A percentile compares a stretch with the other conserved stretches of the same genome.
phyloP scores from a whole-genome alignment of 2,797 vertebrate species.

The Macroramphosus scolopax region DNA sequence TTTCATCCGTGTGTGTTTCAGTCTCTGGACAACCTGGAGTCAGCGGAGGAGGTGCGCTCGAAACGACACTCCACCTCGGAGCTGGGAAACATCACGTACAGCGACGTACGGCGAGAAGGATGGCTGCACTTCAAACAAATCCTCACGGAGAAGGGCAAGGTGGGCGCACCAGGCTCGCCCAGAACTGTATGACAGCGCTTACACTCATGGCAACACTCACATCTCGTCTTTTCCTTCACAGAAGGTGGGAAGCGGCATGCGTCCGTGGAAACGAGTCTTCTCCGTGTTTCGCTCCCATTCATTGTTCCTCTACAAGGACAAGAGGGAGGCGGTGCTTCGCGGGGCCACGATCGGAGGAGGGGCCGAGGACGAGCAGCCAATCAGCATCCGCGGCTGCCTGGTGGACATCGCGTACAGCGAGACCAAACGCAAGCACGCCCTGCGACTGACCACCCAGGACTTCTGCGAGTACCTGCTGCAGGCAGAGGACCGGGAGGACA shows the following conservation, averaged over 20 bases:
- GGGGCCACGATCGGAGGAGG: conserved; percentile 80
- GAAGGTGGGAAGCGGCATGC: conserved; percentile 94
- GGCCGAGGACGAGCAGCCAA: conserved; percentile 90
- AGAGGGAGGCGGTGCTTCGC: conserved; percentile 87
- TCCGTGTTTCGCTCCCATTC: conserved; percentile 89
- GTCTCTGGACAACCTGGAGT: conserved; percentile 91
- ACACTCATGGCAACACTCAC: background rate
- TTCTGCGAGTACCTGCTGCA: conserved; percentile 99
- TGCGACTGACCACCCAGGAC: conserved; percentile 96
- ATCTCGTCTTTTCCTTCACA: conserved; percentile 53
- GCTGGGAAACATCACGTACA: conserved; percentile 88
- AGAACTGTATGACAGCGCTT: background rate
- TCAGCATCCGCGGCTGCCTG: conserved; percentile 95
- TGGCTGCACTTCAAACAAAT: conserved; percentile 98
- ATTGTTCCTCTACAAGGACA: conserved; percentile 95
- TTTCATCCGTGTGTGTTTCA: conserved; percentile 55
- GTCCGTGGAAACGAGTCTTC: conserved; percentile 94
- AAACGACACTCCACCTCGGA: conserved; percentile 95
- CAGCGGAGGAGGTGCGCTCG: conserved; percentile 87
- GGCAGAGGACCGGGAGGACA: conserved; percentile 96
- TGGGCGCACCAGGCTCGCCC: conserved; percentile 44
- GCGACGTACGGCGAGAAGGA: conserved; percentile 89
- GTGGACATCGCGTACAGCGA: conserved; percentile 99
- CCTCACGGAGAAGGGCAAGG: conserved; percentile 98
- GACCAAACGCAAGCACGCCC: conserved; percentile 94